Percentiles rank a stretch among this genome's conserved stretches.
These are phyloP conservation scores for Sericinus montela DNA, from an alignment of 2,888 invertebrate species.

Conservation along the genomic window DNA sequence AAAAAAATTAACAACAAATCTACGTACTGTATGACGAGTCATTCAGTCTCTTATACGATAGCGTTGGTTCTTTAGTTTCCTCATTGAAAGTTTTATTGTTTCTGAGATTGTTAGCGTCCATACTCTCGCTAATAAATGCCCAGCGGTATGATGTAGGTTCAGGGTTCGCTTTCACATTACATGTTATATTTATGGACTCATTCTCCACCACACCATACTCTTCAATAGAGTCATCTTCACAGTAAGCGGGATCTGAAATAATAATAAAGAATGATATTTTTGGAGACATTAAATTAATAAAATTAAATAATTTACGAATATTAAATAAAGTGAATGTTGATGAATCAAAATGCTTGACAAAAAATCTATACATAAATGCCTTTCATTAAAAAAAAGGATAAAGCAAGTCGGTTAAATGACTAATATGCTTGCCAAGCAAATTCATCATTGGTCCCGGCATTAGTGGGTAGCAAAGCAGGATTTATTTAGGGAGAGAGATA, in stretches of 20 bases:
- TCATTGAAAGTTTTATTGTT: conserved; percentile 36
- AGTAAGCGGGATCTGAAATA: conserved; percentile 54
- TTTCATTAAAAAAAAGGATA: too few species aligned
- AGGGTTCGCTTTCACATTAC: conserved; percentile 55
- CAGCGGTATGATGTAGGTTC: conserved; percentile 51
- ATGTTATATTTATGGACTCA: conserved; percentile 58
- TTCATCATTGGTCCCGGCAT: too few species aligned
- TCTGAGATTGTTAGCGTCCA: conserved; percentile 36
- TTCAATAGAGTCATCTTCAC: conserved; percentile 43
- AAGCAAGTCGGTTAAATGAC: too few species aligned
- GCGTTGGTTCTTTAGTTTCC: conserved; percentile 42
- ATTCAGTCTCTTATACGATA: conserved; percentile 53
- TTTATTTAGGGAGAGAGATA: too few species aligned
- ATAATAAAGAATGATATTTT: background rate
- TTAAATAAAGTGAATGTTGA: too few species aligned
- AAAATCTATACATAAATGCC: too few species aligned
- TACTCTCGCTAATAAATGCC: conserved; percentile 49
- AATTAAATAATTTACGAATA: too few species aligned
- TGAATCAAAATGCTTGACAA: too few species aligned
- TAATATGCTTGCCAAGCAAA: too few species aligned
- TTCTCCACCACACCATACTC: conserved; percentile 59
- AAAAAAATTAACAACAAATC: background rate
- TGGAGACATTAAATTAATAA: too few species aligned
- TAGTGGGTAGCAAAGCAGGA: too few species aligned
- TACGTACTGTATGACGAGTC: conserved; percentile 53